Conservation (phyloP, 2,888 invertebrate genomes). For the Dorcus parallelipipedus region DNA sequence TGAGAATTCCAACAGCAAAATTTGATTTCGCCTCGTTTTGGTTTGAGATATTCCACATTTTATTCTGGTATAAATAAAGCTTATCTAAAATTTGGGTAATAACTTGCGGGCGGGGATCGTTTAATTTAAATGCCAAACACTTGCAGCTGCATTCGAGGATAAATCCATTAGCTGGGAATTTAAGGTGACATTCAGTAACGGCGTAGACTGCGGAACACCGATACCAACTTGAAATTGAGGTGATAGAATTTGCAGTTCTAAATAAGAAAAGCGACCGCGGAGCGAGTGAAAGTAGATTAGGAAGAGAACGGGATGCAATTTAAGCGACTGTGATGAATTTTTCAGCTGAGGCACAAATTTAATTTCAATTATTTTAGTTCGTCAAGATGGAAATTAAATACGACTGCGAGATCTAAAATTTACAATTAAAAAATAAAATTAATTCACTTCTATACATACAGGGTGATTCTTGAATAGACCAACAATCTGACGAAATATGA, state of each 20-base stretch:
- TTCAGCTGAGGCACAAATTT: background rate
- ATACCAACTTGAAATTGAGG: background rate
- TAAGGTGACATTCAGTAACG: background rate
- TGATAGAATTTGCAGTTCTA: background rate
- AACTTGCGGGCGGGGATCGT: no score
- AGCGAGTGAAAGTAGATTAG: constrained; percentile 7
- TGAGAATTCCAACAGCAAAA: no score
- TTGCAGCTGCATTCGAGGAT: background rate
- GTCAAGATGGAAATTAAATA: no score
- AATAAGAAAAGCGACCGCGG: constrained; percentile 1
- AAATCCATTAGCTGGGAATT: background rate
- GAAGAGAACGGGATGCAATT: constrained; percentile 6
- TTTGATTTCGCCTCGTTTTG: no score
- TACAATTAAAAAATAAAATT: no score
- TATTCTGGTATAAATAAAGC: no score
- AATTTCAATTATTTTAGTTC: background rate
- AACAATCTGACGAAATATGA: no score
- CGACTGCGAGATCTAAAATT: no score
- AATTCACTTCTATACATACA: no score
- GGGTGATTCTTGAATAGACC: no score
- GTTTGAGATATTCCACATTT: no score
- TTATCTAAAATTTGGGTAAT: no score
- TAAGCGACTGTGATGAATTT: constrained; percentile 4
- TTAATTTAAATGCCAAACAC: background rate
- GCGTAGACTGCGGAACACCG: background rate